Evolutionary conservation across 2,888 invertebrate species (phyloP).

Genomic region (Sphecodes monilicornis): DNA sequence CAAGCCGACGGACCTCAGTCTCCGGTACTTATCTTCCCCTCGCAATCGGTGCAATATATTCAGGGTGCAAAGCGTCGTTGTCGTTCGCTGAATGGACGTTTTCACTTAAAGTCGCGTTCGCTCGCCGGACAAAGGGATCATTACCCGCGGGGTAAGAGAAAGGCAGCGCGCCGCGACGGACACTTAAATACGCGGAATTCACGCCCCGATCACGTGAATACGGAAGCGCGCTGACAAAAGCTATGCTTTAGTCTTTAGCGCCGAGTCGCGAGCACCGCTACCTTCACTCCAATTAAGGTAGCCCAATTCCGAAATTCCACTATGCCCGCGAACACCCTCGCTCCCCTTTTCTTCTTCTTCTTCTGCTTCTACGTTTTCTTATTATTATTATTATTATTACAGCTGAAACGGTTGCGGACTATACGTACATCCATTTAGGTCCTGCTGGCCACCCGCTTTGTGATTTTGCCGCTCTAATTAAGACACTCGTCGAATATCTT

Average conservation of each 20-base stretch:
- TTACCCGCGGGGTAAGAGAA: slow-evolving; percentile 76
- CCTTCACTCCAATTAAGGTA: slow-evolving; percentile 68
- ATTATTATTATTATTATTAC: background rate
- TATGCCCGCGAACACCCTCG: background rate
- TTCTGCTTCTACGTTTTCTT: background rate
- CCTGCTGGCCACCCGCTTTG: slow-evolving; percentile 19
- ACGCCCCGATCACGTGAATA: slow-evolving; percentile 80
- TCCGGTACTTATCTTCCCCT: slow-evolving; percentile 79
- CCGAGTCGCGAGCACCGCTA: background rate
- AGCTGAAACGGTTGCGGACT: background rate
- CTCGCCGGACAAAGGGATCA: slow-evolving; percentile 81
- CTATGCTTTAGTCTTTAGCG: slow-evolving; percentile 23
- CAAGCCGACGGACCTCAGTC: slow-evolving; percentile 70
- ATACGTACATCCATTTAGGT: slow-evolving; percentile 4
- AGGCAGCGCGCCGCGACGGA: slow-evolving; percentile 74
- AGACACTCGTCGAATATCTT: slow-evolving; percentile 34
- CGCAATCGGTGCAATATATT: slow-evolving; percentile 81
- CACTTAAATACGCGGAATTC: slow-evolving; percentile 82
- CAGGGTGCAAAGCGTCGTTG: slow-evolving; percentile 80
- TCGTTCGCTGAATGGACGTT: slow-evolving; percentile 79
- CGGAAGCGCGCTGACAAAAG: slow-evolving; percentile 62
- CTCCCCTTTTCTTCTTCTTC: background rate
- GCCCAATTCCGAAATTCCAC: slow-evolving; percentile 67
- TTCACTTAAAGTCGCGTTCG: slow-evolving; percentile 79
- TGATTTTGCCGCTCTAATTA: slow-evolving; percentile 50